These are phyloP conservation scores for Mastigias papua DNA, from an alignment of 30 jellyfish, hydroid and myxozoan genomes.

Conservation along the genomic window DNA sequence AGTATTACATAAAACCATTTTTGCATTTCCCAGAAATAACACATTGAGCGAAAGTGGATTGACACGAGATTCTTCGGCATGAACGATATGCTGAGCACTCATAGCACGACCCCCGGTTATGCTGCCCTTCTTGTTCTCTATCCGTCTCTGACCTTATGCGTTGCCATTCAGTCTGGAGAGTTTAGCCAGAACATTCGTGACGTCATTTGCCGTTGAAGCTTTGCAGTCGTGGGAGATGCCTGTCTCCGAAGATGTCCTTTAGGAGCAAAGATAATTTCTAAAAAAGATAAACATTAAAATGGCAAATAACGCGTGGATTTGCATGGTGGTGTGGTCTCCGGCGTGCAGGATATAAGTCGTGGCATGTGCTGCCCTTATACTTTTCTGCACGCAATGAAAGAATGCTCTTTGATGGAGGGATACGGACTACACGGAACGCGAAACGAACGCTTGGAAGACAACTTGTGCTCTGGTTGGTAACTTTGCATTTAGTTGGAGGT, in stretches of 20 bases:
- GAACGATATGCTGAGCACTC: background rate
- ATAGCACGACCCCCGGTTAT: constrained; percentile 50
- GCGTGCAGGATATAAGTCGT: constrained; percentile 55
- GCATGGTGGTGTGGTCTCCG: background rate
- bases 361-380: constrained; percentile 19
- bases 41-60: too few relatives aligned
- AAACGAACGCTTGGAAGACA: background rate
- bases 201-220: constrained; percentile 55
- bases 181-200: constrained; percentile 31
- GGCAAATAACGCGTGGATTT: constrained; percentile 3
- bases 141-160: constrained; percentile 73
- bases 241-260: constrained; percentile 12
- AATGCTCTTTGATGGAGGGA: constrained; percentile 37
- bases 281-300: background rate
- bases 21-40: too few relatives aligned
- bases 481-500: constrained; percentile 21
- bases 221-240: constrained; percentile 30
- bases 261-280: constrained; percentile 6
- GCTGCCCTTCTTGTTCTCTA: constrained; percentile 16
- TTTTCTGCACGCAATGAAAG: constrained; percentile 67
- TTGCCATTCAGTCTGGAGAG: constrained; percentile 52
- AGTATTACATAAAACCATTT: too few relatives aligned
- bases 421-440: background rate
- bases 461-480: background rate
- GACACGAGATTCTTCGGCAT: constrained; percentile 54